Evolutionary conservation across 2,888 invertebrate genomes (phyloP).

Genomic region (Cryptocephalus moraei): DNA sequence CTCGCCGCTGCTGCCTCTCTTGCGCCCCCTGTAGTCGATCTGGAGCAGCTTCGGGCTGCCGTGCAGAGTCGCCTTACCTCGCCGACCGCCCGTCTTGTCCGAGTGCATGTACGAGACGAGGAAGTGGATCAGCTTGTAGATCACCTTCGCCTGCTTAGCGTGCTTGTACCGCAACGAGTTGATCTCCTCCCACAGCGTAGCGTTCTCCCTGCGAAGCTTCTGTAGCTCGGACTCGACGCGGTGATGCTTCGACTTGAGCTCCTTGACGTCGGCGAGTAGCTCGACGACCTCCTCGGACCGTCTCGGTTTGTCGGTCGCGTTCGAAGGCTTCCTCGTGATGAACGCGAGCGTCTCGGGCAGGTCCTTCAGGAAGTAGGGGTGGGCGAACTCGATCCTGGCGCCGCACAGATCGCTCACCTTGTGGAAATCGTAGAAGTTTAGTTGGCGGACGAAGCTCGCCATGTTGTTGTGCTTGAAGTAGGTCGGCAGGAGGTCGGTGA

Average conservation of each 20-base stretch:
- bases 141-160: conserved; percentile 21
- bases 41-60: no score
- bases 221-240: conserved; percentile 18
- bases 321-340: conserved; percentile 61
- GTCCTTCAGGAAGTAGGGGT: conserved; percentile 78
- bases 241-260: conserved; percentile 18
- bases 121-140: conserved; percentile 25
- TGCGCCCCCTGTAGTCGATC: no score
- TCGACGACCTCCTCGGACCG: conserved; percentile 9
- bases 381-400: conserved; percentile 71
- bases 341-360: conserved; percentile 65
- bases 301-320: no score
- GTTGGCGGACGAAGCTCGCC: conserved; percentile 91
- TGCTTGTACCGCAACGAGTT: conserved; percentile 20
- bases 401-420: conserved; percentile 68
- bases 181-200: conserved; percentile 22
- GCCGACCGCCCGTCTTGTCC: no score
- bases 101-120: conserved; percentile 23
- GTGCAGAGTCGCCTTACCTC: no score
- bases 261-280: conserved; percentile 15
- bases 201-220: conserved; percentile 20
- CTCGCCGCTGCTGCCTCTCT: no score
- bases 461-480: conserved; percentile 98
- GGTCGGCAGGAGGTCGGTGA: conserved; percentile 77
- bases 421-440: conserved; percentile 97